phyloP scores from a whole-genome alignment of 1,140 invertebrate species.

The Megathymus violae region DNA sequence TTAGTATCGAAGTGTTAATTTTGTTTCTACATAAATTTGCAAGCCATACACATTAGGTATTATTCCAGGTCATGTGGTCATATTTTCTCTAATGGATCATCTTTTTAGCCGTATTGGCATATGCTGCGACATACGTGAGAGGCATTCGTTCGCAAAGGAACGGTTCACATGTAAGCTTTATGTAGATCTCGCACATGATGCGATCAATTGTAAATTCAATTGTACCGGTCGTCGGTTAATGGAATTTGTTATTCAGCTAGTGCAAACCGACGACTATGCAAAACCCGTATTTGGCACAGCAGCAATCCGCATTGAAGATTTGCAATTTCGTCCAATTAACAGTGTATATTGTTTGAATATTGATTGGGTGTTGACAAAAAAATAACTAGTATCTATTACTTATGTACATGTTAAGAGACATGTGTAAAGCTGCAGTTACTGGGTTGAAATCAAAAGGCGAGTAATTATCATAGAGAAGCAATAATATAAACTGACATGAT shows the following conservation, averaged over 20 bases:
- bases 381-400: neutral
- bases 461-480: conserved; percentile 30
- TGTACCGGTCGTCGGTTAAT: conserved; percentile 10
- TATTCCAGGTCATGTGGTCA: conserved; percentile 61
- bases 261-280: conserved; percentile 23
- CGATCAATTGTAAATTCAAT: conserved; percentile 37
- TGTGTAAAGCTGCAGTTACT: neutral
- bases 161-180: conserved; percentile 37
- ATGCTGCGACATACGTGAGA: conserved; percentile 61
- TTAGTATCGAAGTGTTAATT: neutral
- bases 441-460: conserved; percentile 28
- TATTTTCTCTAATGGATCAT: conserved; percentile 65
- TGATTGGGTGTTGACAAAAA: conserved; percentile 18
- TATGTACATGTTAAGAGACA: neutral
- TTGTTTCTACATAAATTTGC: conserved; percentile 8
- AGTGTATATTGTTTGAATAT: conserved; percentile 27
- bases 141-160: conserved; percentile 57
- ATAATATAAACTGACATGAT: conserved; percentile 54
- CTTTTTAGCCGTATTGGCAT: conserved; percentile 60
- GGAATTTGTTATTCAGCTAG: conserved; percentile 29
- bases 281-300: conserved; percentile 28
- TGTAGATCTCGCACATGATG: conserved; percentile 47
- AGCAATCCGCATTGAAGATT: conserved; percentile 27
- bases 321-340: conserved; percentile 32
- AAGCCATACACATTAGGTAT: conserved; percentile 44